A percentile compares a stretch with the other conserved stretches of the same genome.
These are phyloP conservation scores for Mimumesa dahlbomi DNA, from an alignment of 2,888 invertebrate species.

Conservation along the genomic window DNA sequence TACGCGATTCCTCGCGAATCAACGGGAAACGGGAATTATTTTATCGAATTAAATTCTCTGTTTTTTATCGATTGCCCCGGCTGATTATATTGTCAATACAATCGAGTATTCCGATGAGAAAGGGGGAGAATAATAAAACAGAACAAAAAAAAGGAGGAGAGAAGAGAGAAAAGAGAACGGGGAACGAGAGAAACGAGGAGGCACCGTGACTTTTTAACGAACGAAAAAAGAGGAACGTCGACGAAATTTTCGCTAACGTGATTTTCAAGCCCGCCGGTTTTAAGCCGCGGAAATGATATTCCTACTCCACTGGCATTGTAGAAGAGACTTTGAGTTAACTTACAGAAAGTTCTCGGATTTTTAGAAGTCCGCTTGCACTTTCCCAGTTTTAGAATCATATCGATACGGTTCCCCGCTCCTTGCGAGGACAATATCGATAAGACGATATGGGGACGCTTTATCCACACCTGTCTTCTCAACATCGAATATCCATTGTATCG, in stretches of 20 bases:
- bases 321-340: constrained; percentile 29
- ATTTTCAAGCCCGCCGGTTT: neutral
- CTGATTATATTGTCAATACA: neutral
- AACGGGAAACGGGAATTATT: constrained; percentile 8
- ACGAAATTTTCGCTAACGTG: neutral
- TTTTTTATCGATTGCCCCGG: neutral
- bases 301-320: constrained; percentile 27
- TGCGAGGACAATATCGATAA: constrained; percentile 28
- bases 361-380: constrained; percentile 24
- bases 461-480: too few relatives aligned
- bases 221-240: too few relatives aligned
- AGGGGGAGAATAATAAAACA: neutral
- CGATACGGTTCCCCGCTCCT: neutral
- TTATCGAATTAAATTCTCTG: neutral
- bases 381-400: constrained; percentile 11
- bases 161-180: too few relatives aligned
- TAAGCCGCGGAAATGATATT: constrained; percentile 1
- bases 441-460: constrained; percentile 10
- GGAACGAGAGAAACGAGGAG: too few relatives aligned
- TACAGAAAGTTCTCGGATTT: constrained; percentile 32
- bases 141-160: neutral
- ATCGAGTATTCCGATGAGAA: neutral
- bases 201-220: too few relatives aligned
- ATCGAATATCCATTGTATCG: too few relatives aligned
- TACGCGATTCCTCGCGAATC: constrained; percentile 9